Percentiles rank a stretch among this genome's conserved stretches.
phyloP scores from a whole-genome alignment of 2,797 vertebrate species.

The Babyrousa celebensis region DNA sequence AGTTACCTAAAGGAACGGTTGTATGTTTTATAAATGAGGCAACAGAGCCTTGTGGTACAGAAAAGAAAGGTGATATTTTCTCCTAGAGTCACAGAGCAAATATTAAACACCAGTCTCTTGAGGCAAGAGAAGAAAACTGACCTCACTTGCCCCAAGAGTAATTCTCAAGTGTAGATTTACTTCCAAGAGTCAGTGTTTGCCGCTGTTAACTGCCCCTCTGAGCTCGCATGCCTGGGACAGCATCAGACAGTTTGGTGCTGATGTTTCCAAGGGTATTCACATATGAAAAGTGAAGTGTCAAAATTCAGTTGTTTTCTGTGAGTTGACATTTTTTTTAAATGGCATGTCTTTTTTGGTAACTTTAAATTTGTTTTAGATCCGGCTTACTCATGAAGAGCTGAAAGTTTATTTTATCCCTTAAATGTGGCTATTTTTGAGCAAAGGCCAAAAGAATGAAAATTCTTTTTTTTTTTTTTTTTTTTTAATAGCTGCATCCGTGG shows the following conservation, averaged over 20 bases:
- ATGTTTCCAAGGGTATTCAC: constrained; percentile 17
- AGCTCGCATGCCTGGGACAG: background rate
- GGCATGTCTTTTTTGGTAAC: constrained; percentile 66
- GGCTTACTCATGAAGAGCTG: constrained; percentile 65
- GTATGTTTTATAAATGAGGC: constrained; percentile 80
- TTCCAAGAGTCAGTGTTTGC: background rate
- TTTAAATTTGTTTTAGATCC: constrained; percentile 76
- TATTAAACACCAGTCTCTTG: background rate
- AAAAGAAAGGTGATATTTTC: constrained; percentile 62
- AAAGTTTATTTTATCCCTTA: constrained; percentile 60
- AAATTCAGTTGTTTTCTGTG: constrained; percentile 64
- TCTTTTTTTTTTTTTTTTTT: background rate
- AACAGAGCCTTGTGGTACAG: background rate
- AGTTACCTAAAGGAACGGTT: background rate
- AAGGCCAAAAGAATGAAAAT: constrained; percentile 56
- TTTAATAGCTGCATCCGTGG: too few species aligned
- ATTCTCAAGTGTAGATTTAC: background rate
- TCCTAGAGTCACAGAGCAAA: constrained; percentile 25
- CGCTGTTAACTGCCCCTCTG: too few species aligned
- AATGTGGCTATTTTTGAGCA: constrained; percentile 58
- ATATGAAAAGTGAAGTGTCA: constrained; percentile 17
- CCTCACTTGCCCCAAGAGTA: background rate
- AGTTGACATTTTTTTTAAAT: constrained; percentile 77
- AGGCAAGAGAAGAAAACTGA: constrained; percentile 57
- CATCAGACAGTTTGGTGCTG: background rate